phyloP scores from a whole-genome alignment of 2,113 vertebrate species.

The Catharus minimus region DNA sequence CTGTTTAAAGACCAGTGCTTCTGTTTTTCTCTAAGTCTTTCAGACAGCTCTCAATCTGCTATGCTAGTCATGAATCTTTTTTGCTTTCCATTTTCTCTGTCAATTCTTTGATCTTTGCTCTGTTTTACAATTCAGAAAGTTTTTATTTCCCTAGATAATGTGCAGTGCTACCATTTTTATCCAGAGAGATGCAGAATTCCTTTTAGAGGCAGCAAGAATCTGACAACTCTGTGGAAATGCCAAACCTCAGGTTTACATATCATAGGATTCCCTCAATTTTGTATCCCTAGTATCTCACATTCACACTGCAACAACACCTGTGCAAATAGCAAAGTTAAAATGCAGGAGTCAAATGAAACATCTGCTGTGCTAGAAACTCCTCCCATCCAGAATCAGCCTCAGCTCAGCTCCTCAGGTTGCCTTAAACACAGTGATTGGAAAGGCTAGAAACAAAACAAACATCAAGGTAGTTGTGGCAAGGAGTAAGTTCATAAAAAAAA shows the following conservation, averaged over 20 bases:
- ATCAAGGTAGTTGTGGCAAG: background rate
- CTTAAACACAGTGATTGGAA: background rate
- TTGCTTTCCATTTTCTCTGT: background rate
- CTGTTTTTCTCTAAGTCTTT: background rate
- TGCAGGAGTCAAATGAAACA: background rate
- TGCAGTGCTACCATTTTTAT: background rate
- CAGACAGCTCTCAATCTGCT: background rate
- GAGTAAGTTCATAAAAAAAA: background rate
- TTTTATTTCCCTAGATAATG: background rate
- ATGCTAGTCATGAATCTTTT: background rate
- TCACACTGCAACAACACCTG: background rate
- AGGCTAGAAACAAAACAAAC: background rate
- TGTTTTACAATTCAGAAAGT: background rate
- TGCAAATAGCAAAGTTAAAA: background rate
- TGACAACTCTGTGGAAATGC: background rate
- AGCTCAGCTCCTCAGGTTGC: background rate
- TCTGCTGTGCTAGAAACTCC: background rate
- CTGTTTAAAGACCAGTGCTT: background rate
- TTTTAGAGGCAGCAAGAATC: background rate
- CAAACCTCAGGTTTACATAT: background rate
- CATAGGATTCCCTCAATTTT: background rate
- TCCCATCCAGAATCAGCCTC: background rate
- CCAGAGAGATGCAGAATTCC: background rate
- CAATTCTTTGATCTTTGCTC: constrained; percentile 21
- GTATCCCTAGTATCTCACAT: background rate